Percentiles rank a stretch among this genome's conserved stretches.
Evolutionary conservation across 2,113 vertebrate species (phyloP).

Genomic region (Pterocles orientalis): DNA sequence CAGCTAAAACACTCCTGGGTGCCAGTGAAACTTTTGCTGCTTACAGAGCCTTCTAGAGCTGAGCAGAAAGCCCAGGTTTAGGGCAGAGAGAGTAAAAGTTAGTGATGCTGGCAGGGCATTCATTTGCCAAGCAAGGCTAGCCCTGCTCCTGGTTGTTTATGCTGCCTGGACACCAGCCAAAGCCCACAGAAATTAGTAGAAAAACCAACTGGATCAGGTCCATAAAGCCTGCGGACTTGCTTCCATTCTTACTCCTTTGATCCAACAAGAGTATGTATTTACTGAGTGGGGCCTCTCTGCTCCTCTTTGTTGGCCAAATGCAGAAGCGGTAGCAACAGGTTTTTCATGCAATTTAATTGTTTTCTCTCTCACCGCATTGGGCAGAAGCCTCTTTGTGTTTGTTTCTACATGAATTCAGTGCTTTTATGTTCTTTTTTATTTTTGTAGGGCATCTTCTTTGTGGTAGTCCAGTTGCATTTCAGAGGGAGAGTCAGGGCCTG

Average conservation of each 20-base stretch:
- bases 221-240: slow-evolving; percentile 38
- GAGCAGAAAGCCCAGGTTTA: neutral
- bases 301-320: slow-evolving; percentile 42
- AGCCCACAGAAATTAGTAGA: slow-evolving; percentile 65
- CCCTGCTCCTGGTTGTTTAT: neutral
- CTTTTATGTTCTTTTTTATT: neutral
- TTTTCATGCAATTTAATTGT: neutral
- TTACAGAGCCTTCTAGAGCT: neutral
- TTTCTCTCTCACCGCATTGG: neutral
- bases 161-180: slow-evolving; percentile 47
- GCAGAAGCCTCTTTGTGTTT: slow-evolving; percentile 51
- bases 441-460: neutral
- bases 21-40: neutral
- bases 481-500: neutral
- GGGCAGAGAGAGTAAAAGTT: neutral
- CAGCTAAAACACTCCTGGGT: neutral
- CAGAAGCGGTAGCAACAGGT: slow-evolving; percentile 50
- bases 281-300: slow-evolving; percentile 23
- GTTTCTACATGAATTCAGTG: slow-evolving; percentile 23
- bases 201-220: slow-evolving; percentile 57
- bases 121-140: slow-evolving; percentile 18
- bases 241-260: slow-evolving; percentile 62
- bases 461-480: neutral
- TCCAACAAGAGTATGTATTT: slow-evolving; percentile 28
- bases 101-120: neutral